Base-by-base conservation (phyloP, 2,888 invertebrate genomes). In the Balanococcus diminutus region DNA sequence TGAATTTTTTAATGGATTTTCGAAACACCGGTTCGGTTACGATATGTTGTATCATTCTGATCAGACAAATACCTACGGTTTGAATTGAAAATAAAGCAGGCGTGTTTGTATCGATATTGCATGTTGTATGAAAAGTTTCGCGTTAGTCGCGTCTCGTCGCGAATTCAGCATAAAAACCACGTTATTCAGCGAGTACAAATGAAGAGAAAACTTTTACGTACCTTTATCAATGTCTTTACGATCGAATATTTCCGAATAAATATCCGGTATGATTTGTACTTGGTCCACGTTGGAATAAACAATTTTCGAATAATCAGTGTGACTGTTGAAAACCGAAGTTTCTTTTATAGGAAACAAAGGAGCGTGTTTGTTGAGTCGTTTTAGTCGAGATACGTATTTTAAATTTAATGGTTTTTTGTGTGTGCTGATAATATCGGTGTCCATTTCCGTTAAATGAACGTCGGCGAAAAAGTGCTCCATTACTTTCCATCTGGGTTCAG, bases 181-280 rank as follows among this genome's bases (percentile, higher is more conserved):
- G 3, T 42, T 51, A 19, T 51, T 51, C 19, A 51, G 51, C 51
- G 51, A 36, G 8, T 51, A 51, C 19, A 51, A 19, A 51, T 3
- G 9, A 19, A n/a, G 19, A 25, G 11, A 67, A 67, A 67, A 8
- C 4, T 28, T 36, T 84, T 31, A 84, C n/a, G n/a, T n/a, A n/a
- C 84, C 84, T 72, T 39, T 84, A 42, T 84, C 72, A 22, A 84
- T 84, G n/a, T 75, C 36, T 84, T 75, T 72, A 39, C 39, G 42
- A 31, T 39, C 84, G 42, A 84, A 84, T 25, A 84, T 28, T 75
- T 84, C 84, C n/a, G 84, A 84, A 84, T 84, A 84, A 75, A 84
- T 84, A 8, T 72, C 39, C 42, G 84, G 84, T 72, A 42, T 75
- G 46, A 75, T 72, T 75, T 75, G 72, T 16, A 22, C 28, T 22